Conservation (phyloP, 2,888 invertebrate species). For the Lasioglossum malachurum region DNA sequence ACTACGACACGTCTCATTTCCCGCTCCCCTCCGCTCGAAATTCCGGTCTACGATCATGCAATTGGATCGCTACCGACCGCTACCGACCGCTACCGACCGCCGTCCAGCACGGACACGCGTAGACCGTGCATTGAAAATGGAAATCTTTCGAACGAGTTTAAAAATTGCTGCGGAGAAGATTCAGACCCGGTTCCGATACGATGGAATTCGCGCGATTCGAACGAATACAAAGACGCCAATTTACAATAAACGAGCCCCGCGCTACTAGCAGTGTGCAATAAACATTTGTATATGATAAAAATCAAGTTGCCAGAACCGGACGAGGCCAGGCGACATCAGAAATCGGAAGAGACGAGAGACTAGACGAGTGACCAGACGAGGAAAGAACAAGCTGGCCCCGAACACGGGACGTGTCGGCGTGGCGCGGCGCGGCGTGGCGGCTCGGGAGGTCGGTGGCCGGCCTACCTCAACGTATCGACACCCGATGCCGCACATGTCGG, state of each 20-base stretch:
- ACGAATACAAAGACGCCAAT: too few relatives aligned
- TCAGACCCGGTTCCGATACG: too few relatives aligned
- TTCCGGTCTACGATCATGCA: conserved; percentile 61
- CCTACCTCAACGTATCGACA: conserved; percentile 71
- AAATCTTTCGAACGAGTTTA: neutral
- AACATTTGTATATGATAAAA: too few relatives aligned
- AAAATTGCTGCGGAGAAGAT: neutral
- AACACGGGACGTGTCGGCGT: conserved; percentile 19
- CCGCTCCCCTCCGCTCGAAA: conserved; percentile 44
- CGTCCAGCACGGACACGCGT: neutral
- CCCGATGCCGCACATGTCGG: conserved; percentile 62
- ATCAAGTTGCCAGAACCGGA: neutral
- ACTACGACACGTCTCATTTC: conserved; percentile 36
- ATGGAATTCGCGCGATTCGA: too few relatives aligned
- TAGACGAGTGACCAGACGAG: neutral
- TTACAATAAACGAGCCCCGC: too few relatives aligned
- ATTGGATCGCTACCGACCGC: conserved; percentile 55
- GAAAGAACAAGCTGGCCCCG: conserved; percentile 23
- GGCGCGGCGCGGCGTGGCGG: conserved; percentile 10
- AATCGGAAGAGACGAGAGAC: neutral
- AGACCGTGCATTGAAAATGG: neutral
- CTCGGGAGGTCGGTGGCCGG: conserved; percentile 70
- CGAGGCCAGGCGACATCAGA: neutral
- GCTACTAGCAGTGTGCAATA: too few relatives aligned
- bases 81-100: too few relatives aligned